A percentile compares a stretch with the other conserved stretches of the same genome.
These are phyloP conservation scores for Xyrauchen texanus DNA, from an alignment of 2,113 vertebrate genomes.

Conservation along the genomic window DNA sequence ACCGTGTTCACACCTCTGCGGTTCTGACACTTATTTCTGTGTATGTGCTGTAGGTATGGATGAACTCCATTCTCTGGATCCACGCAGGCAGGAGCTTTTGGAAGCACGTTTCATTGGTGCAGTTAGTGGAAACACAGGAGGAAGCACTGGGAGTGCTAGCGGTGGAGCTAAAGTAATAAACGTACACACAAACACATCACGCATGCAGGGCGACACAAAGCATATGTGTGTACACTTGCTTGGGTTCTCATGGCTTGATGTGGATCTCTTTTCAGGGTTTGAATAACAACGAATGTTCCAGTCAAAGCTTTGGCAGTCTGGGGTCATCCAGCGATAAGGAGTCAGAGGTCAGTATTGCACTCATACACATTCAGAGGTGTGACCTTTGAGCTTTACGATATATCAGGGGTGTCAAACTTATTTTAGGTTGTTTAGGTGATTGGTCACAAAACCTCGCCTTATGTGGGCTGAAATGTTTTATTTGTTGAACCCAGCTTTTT, in stretches of 20 bases:
- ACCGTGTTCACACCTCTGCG: background rate
- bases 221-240: background rate
- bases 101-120: conserved; percentile 97
- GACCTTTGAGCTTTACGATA: too few species aligned
- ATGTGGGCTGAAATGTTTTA: too few species aligned
- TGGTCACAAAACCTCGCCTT: too few species aligned
- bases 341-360: conserved; percentile 84
- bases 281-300: conserved; percentile 96
- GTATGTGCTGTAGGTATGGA: conserved; percentile 84
- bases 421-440: too few species aligned
- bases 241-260: conserved; percentile 43
- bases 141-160: conserved; percentile 95
- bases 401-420: too few species aligned
- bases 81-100: conserved; percentile 95
- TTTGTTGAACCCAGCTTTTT: too few species aligned
- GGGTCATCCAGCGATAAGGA: conserved; percentile 99
- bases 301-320: conserved; percentile 98
- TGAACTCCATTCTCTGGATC: conserved; percentile 98
- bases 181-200: background rate
- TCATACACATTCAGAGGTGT: background rate
- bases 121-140: conserved; percentile 91
- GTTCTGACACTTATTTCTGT: background rate
- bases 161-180: conserved; percentile 89
- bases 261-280: conserved; percentile 80
- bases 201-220: too few species aligned